These are phyloP conservation scores for Arizona elegans DNA, from an alignment of 2,113 vertebrate species.

Conservation along the genomic window DNA sequence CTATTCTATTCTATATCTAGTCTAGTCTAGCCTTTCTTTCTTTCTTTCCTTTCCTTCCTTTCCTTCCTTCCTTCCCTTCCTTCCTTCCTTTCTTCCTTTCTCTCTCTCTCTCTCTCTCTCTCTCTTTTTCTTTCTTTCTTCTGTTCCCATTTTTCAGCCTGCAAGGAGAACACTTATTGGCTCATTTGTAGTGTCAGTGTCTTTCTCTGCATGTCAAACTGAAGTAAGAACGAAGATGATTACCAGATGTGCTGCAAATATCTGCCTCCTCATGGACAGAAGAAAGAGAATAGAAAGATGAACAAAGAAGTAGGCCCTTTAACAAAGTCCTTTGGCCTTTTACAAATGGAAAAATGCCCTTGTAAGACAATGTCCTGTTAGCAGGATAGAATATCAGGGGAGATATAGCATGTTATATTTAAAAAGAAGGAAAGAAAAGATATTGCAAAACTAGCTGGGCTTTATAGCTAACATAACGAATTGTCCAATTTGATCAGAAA, in stretches of 20 bases:
- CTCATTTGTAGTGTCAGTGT: not conserved
- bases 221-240: not conserved
- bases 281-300: not conserved
- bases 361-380: not conserved
- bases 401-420: not conserved
- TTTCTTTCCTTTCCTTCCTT: too few relatives aligned
- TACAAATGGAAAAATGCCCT: not conserved
- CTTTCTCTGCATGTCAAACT: not conserved
- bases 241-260: not conserved
- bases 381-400: not conserved
- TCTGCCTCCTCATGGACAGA: not conserved
- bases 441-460: too few relatives aligned
- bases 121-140: not conserved
- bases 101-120: fast-evolving
- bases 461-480: not conserved
- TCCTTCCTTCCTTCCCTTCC: too few relatives aligned
- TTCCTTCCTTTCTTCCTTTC: too few relatives aligned
- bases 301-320: not conserved
- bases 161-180: not conserved
- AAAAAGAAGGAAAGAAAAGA: not conserved
- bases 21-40: too few relatives aligned
- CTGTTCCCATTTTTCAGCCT: not conserved
- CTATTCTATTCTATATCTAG: too few relatives aligned
- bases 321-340: not conserved
- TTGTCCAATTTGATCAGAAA: not conserved